Conservation (phyloP, 2,797 vertebrate species). For the Mus minutoides region DNA sequence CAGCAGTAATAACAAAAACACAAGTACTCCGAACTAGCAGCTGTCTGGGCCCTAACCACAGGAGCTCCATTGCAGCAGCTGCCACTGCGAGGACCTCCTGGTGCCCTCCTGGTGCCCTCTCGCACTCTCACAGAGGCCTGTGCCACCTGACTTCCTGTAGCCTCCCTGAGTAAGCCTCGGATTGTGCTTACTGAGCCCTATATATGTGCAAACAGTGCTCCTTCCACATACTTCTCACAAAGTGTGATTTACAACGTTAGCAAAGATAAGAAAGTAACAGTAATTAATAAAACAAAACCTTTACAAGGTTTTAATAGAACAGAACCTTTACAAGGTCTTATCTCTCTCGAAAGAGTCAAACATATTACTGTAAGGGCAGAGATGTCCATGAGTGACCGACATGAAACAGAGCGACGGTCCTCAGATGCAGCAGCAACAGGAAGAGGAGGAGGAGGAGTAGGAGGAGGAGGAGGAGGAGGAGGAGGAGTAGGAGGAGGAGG, state of each 20-base stretch:
- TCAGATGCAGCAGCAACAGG: background rate
- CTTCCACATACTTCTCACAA: background rate
- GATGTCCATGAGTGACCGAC: background rate
- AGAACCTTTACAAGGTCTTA: background rate
- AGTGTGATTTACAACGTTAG: background rate
- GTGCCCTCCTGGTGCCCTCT: background rate
- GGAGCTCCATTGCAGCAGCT: background rate
- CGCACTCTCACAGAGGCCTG: no score
- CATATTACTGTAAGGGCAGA: background rate
- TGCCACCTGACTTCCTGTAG: background rate
- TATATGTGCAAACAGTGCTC: background rate
- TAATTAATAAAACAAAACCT: background rate
- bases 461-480: background rate
- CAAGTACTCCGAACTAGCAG: background rate
- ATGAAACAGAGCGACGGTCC: background rate
- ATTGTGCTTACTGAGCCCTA: background rate
- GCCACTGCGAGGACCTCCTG: background rate
- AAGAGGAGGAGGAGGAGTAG: accelerated
- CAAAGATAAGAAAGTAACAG: background rate
- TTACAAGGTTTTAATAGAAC: background rate
- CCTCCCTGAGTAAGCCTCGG: background rate
- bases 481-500: background rate
- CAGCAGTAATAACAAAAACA: background rate
- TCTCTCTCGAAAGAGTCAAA: background rate
- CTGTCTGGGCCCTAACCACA: background rate